Percentiles rank a stretch among this genome's conserved stretches.
Evolutionary conservation across 2,797 vertebrate species (phyloP).

Genomic region (Myotis pilosus): DNA sequence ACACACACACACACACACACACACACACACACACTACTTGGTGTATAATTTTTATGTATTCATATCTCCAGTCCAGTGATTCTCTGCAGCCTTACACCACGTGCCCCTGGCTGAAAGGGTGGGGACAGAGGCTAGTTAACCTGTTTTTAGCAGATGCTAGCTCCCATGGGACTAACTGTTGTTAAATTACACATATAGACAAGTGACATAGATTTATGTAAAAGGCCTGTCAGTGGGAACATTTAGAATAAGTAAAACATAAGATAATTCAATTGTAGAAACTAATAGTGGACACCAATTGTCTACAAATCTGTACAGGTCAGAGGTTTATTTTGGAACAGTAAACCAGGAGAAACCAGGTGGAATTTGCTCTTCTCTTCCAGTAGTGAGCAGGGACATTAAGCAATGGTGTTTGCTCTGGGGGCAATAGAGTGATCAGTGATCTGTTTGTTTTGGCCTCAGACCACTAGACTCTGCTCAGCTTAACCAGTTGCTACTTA

Average conservation of each 20-base stretch:
- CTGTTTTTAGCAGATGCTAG: not conserved
- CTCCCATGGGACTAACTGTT: not conserved
- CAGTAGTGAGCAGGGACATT: conserved; percentile 53
- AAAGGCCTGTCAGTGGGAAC: not conserved
- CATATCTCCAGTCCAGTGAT: not conserved
- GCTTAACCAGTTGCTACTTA: not conserved
- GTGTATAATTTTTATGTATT: not conserved
- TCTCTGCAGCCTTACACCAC: not conserved
- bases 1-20: not conserved
- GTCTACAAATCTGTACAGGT: not conserved
- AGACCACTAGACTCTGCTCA: conserved; percentile 54
- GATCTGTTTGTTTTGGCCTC: conserved; percentile 60
- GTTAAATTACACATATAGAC: not conserved
- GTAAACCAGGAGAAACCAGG: not conserved
- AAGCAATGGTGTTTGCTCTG: conserved; percentile 41
- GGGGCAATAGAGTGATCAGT: conserved; percentile 16
- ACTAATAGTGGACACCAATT: not conserved
- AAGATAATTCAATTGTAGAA: not conserved
- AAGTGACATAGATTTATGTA: not conserved
- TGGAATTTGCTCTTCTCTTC: conserved; percentile 61
- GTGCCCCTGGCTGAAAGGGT: not conserved
- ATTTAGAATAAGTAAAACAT: not conserved
- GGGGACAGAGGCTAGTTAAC: not conserved
- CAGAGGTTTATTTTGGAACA: conserved; percentile 47
- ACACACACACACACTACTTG: not conserved